Conservation (phyloP, 2,888 invertebrate genomes). For the Cheilosia urbana region DNA sequence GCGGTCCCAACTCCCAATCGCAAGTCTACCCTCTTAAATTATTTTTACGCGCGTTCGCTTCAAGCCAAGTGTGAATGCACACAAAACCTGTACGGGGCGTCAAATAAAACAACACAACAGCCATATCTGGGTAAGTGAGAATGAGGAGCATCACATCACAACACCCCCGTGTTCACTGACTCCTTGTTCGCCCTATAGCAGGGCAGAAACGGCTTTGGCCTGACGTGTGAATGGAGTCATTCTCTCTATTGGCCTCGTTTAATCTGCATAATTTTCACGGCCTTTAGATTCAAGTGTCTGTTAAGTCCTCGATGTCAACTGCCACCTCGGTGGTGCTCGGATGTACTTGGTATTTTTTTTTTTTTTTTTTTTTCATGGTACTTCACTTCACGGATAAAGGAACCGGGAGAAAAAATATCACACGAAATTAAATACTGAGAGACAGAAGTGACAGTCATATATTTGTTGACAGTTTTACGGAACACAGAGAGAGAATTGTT, state of each 20-base stretch:
- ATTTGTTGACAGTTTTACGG: slow-evolving; percentile 60
- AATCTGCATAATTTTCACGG: slow-evolving; percentile 79
- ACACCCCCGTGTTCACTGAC: slow-evolving; percentile 59
- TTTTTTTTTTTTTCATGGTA: slow-evolving; percentile 50
- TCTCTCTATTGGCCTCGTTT: slow-evolving; percentile 78
- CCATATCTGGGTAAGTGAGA: slow-evolving; percentile 44
- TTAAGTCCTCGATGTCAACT: slow-evolving; percentile 78
- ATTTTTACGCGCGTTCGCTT: slow-evolving; percentile 68
- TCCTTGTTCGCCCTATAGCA: slow-evolving; percentile 49
- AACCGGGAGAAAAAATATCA: slow-evolving; percentile 54
- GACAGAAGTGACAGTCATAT: slow-evolving; percentile 58
- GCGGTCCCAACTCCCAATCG: slow-evolving; percentile 56
- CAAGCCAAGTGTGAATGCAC: slow-evolving; percentile 74
- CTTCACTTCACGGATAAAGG: slow-evolving; percentile 60
- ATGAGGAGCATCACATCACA: slow-evolving; percentile 47
- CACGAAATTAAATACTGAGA: slow-evolving; percentile 56
- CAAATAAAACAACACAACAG: slow-evolving; percentile 68
- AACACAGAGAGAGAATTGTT: slow-evolving; percentile 8
- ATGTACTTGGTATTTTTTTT: slow-evolving; percentile 53
- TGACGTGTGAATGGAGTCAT: slow-evolving; percentile 75
- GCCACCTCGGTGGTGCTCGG: slow-evolving; percentile 65
- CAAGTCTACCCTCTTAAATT: slow-evolving; percentile 68
- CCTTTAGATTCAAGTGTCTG: slow-evolving; percentile 78
- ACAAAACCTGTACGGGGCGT: slow-evolving; percentile 50
- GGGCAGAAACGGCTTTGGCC: slow-evolving; percentile 58